Percentiles rank a stretch among this genome's conserved stretches.
phyloP scores from a whole-genome alignment of 2,797 vertebrate species.

The Esox masquinongy region DNA sequence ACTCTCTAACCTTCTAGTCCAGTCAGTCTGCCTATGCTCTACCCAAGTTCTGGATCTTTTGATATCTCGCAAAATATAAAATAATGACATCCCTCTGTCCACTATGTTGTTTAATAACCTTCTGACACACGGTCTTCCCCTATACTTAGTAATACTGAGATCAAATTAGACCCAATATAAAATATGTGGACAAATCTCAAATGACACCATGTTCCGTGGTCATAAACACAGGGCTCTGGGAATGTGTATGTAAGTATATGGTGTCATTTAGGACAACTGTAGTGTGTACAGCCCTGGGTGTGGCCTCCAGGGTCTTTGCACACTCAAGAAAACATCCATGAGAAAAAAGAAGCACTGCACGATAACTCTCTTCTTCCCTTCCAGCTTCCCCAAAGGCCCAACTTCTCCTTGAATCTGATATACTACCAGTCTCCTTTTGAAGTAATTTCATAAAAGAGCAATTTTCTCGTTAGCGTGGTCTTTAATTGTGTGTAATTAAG shows the following conservation, averaged over 20 bases:
- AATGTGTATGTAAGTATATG: background rate
- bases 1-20: background rate
- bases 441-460: slow-evolving; percentile 80
- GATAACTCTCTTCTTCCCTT: slow-evolving; percentile 42
- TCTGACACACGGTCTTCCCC: slow-evolving; percentile 24
- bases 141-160: background rate
- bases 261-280: background rate
- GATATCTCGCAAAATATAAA: slow-evolving; percentile 13
- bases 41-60: background rate
- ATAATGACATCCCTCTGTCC: slow-evolving; percentile 24
- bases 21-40: background rate
- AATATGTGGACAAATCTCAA: background rate
- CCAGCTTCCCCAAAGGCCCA: slow-evolving; percentile 54
- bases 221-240: too few relatives aligned
- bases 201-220: background rate
- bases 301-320: slow-evolving; percentile 63
- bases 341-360: slow-evolving; percentile 41
- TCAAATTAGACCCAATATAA: background rate
- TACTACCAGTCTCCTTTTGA: slow-evolving; percentile 70
- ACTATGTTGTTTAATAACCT: slow-evolving; percentile 25
- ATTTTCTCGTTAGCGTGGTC: slow-evolving; percentile 79
- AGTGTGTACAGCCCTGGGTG: slow-evolving; percentile 57
- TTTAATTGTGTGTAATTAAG: slow-evolving; percentile 85
- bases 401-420: slow-evolving; percentile 70
- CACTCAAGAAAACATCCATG: slow-evolving; percentile 51